Evolutionary conservation across 2,888 invertebrate genomes (phyloP).

Genomic region (Pantelozetes paolii): DNA sequence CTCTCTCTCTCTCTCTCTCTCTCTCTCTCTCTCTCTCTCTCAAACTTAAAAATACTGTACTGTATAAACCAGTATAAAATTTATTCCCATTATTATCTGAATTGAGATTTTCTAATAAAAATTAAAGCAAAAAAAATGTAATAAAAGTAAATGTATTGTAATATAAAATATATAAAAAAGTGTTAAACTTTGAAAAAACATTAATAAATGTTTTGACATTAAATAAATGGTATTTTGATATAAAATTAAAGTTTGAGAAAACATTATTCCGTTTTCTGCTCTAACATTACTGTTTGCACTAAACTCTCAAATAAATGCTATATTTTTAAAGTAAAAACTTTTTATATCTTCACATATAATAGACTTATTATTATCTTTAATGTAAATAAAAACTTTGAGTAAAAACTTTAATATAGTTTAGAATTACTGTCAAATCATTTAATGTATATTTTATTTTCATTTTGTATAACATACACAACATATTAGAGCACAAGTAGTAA

Average conservation of each 20-base stretch:
- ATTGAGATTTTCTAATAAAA: not conserved
- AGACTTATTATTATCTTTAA: not conserved
- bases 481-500: too few species aligned
- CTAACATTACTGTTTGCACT: not conserved
- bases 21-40: too few species aligned
- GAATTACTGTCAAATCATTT: not conserved
- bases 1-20: too few species aligned
- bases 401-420: not conserved
- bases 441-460: not conserved
- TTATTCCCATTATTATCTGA: not conserved
- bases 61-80: too few species aligned
- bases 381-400: not conserved
- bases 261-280: not conserved
- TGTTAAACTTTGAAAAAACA: not conserved
- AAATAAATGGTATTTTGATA: conserved; percentile 10
- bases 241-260: conserved; percentile 4
- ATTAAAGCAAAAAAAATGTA: not conserved
- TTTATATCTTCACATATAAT: too few species aligned
- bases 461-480: too few species aligned
- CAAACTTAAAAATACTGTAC: too few species aligned
- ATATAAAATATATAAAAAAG: not conserved
- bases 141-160: not conserved
- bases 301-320: not conserved
- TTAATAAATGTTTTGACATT: conserved; percentile 3
- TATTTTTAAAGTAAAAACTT: not conserved